phyloP scores from a whole-genome alignment of 2,113 vertebrate species.

The Sciurus niger region DNA sequence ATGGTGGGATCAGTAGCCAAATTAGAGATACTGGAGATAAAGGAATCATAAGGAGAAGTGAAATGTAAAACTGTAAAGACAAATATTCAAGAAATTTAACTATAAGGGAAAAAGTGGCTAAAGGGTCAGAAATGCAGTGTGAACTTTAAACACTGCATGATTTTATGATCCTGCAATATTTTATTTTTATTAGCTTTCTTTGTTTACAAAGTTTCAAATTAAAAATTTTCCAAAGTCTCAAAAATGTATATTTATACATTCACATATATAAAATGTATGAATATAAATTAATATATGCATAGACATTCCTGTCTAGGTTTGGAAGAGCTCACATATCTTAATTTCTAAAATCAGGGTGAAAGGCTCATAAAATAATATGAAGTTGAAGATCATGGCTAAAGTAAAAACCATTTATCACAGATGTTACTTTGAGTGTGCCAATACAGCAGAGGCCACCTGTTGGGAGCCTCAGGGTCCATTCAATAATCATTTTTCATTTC shows the following conservation, averaged over 20 bases:
- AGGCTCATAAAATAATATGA: not conserved
- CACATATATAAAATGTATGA: not conserved
- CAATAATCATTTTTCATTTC: not conserved
- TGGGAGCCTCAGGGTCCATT: rapidly evolving
- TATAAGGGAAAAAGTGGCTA: not conserved
- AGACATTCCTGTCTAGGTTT: not conserved
- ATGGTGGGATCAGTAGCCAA: not conserved
- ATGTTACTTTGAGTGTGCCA: not conserved
- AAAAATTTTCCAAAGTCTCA: not conserved
- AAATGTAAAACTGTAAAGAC: not conserved
- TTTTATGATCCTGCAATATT: not conserved
- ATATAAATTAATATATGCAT: not conserved
- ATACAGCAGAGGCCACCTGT: rapidly evolving
- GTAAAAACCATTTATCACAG: not conserved
- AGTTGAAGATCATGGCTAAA: not conserved
- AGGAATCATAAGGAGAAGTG: not conserved
- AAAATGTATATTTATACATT: not conserved
- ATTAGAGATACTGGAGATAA: not conserved
- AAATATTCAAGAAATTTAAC: not conserved
- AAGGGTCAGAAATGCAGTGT: no score
- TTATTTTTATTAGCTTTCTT: not conserved
- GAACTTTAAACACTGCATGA: not conserved
- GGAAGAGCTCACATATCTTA: not conserved
- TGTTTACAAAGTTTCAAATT: conserved; percentile 1
- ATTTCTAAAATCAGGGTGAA: not conserved